These are phyloP conservation scores for Pheosia gnoma DNA, from an alignment of 2,888 invertebrate genomes.

Conservation along the genomic window DNA sequence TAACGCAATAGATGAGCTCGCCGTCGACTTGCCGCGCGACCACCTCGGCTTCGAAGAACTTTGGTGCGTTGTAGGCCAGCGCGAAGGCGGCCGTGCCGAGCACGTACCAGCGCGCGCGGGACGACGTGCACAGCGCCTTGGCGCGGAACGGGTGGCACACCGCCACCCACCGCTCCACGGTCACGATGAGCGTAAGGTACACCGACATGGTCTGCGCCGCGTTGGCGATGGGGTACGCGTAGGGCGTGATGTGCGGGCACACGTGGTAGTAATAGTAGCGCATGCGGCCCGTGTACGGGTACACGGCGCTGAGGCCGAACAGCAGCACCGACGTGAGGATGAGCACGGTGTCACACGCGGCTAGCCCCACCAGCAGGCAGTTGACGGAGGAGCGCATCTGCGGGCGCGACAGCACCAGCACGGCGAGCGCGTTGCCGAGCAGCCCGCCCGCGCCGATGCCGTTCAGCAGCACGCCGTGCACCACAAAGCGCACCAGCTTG, in stretches of 20 bases:
- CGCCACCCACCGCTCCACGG: slow-evolving; percentile 97
- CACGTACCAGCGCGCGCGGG: slow-evolving; percentile 93
- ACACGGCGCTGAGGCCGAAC: slow-evolving; percentile 94
- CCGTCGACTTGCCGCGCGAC: slow-evolving; percentile 71
- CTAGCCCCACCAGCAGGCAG: slow-evolving; percentile 96
- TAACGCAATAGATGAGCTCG: slow-evolving; percentile 87
- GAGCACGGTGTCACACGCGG: slow-evolving; percentile 96
- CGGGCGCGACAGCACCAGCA: slow-evolving; percentile 95
- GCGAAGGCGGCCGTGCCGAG: slow-evolving; percentile 91
- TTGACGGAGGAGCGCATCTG: slow-evolving; percentile 98
- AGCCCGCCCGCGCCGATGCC: slow-evolving; percentile 92
- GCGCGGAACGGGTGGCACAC: slow-evolving; percentile 96
- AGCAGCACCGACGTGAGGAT: slow-evolving; percentile 93
- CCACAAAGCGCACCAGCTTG: slow-evolving; percentile 90
- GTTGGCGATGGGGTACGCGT: slow-evolving; percentile 92
- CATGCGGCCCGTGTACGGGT: slow-evolving; percentile 91
- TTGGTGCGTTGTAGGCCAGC: slow-evolving; percentile 93
- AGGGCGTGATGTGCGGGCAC: slow-evolving; percentile 91
- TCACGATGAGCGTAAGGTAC: slow-evolving; percentile 95
- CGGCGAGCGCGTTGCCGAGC: slow-evolving; percentile 94
- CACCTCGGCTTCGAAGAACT: slow-evolving; percentile 88
- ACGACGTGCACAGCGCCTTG: slow-evolving; percentile 94
- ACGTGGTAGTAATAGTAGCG: slow-evolving; percentile 91
- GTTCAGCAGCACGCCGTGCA: slow-evolving; percentile 92
- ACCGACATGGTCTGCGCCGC: slow-evolving; percentile 97